Conservation (phyloP, 2,888 invertebrate species). For the Mylabris sibirica region DNA sequence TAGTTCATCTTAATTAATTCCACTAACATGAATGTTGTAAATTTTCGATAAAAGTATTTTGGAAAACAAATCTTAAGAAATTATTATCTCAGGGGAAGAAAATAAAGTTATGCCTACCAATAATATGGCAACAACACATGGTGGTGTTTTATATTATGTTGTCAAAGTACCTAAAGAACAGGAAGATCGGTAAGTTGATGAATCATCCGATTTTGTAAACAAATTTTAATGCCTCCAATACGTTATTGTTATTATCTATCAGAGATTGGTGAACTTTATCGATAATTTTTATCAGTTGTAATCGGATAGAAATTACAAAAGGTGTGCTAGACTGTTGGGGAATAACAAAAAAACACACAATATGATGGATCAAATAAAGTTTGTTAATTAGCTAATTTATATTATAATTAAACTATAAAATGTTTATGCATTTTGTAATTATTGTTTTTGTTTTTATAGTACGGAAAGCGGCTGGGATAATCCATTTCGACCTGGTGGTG, state of each 20-base stretch:
- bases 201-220: neutral
- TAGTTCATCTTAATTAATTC: conserved; percentile 9
- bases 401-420: neutral
- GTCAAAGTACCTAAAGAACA: conserved; percentile 69
- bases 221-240: neutral
- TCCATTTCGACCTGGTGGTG: conserved; percentile 96
- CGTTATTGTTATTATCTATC: neutral
- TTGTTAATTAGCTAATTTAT: neutral
- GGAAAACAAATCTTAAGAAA: neutral
- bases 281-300: conserved; percentile 1
- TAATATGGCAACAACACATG: conserved; percentile 67
- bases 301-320: neutral
- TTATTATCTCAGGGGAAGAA: conserved; percentile 9
- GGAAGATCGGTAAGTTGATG: conserved; percentile 51
- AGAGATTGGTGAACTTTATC: neutral
- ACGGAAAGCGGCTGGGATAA: conserved; percentile 97
- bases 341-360: neutral
- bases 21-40: conserved; percentile 12
- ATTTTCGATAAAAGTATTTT: conserved; percentile 8
- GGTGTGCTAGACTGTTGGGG: neutral
- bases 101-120: conserved; percentile 52
- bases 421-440: neutral
- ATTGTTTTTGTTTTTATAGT: conserved; percentile 66
- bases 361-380: neutral
- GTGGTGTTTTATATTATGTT: conserved; percentile 75